Percentiles rank a stretch among this genome's conserved stretches.
These are phyloP conservation scores for Dromas ardeola DNA, from an alignment of 2,113 vertebrate species.

Conservation along the genomic window DNA sequence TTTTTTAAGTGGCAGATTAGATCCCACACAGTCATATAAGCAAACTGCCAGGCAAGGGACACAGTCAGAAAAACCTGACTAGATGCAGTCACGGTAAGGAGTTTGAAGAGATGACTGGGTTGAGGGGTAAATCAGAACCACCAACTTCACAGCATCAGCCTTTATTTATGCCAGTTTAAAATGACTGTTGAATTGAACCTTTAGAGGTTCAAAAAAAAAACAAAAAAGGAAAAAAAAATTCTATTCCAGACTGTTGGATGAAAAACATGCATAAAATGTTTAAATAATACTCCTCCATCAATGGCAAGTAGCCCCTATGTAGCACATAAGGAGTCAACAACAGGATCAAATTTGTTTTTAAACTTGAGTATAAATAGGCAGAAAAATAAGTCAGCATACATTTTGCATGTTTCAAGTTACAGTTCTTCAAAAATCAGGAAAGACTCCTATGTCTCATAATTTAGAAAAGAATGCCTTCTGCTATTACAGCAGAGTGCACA, in stretches of 20 bases:
- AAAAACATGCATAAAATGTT: background rate
- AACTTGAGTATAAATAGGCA: background rate
- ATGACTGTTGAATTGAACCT: background rate
- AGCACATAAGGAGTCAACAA: background rate
- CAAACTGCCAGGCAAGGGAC: background rate
- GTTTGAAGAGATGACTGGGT: background rate
- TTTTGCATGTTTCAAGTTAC: background rate
- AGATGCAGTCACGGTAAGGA: background rate
- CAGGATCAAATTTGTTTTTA: background rate
- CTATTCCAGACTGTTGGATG: background rate
- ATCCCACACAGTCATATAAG: background rate
- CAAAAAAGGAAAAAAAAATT: background rate
- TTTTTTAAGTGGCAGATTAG: background rate
- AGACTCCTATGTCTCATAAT: background rate
- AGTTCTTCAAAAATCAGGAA: background rate
- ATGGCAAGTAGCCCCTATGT: background rate
- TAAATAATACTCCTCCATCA: background rate
- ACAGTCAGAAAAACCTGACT: background rate
- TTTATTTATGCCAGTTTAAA: background rate
- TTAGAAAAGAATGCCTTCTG: background rate
- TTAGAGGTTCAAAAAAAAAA: background rate
- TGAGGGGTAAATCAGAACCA: background rate
- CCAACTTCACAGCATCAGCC: background rate
- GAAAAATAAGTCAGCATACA: background rate
- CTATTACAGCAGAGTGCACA: background rate